These are phyloP conservation scores for Hofmannophila pseudospretella DNA, from an alignment of 2,888 invertebrate genomes.

Conservation along the genomic window DNA sequence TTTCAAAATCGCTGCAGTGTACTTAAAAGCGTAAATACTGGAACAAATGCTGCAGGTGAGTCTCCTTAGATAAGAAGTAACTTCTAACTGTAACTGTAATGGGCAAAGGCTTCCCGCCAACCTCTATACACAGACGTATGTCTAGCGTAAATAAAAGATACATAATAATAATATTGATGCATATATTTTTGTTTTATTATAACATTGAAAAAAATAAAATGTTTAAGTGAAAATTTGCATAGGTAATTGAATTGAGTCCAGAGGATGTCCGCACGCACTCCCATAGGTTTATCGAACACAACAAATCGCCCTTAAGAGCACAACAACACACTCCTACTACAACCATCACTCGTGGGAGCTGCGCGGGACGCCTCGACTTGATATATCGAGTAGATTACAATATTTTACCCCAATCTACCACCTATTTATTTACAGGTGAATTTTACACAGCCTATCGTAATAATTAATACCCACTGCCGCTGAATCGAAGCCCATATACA, in stretches of 20 bases:
- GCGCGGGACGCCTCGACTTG: slow-evolving; percentile 20
- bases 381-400: slow-evolving; percentile 45
- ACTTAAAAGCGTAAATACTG: too few relatives aligned
- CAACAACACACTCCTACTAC: slow-evolving; percentile 40
- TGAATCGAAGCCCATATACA: slow-evolving; percentile 38
- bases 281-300: slow-evolving; percentile 42
- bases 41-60: too few relatives aligned
- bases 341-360: slow-evolving; percentile 40
- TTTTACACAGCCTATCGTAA: slow-evolving; percentile 70
- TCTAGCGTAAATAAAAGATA: slow-evolving; percentile 31
- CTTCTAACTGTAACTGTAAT: too few relatives aligned
- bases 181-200: slow-evolving; percentile 70
- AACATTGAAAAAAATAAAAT: slow-evolving; percentile 68
- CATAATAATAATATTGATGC: slow-evolving; percentile 56
- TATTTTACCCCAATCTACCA: slow-evolving; percentile 43
- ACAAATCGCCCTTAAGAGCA: slow-evolving; percentile 47
- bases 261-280: slow-evolving; percentile 48
- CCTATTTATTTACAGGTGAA: slow-evolving; percentile 48
- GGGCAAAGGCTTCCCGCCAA: too few relatives aligned
- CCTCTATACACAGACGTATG: too few relatives aligned
- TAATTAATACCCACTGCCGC: slow-evolving; percentile 56
- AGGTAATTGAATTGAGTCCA: slow-evolving; percentile 49
- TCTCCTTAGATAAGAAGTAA: too few relatives aligned
- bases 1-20: too few relatives aligned
- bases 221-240: slow-evolving; percentile 68